Evolutionary conservation across 2,888 invertebrate species (phyloP).

Genomic region (Drosophila siamana): DNA sequence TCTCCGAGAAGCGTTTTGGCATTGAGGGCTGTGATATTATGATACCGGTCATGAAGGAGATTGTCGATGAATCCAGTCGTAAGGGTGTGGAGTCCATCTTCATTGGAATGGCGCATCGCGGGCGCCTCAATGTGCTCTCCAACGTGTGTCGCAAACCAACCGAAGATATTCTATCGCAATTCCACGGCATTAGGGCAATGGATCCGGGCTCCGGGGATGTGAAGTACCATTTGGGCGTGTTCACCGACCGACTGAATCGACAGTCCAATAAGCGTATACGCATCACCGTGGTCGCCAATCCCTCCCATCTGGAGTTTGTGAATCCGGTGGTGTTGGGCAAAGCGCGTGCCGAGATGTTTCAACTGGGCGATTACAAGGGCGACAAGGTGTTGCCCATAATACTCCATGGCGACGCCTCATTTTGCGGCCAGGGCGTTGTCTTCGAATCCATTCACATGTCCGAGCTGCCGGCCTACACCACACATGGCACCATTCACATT

Average conservation of each 20-base stretch:
- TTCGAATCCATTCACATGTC: constrained; percentile 88
- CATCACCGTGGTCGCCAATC: constrained; percentile 95
- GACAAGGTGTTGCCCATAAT: constrained; percentile 88
- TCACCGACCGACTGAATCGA: constrained; percentile 91
- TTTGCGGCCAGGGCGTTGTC: constrained; percentile 88
- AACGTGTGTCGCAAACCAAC: constrained; percentile 96
- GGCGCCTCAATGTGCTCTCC: constrained; percentile 93
- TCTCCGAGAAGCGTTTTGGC: constrained; percentile 99
- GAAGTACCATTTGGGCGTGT: constrained; percentile 95
- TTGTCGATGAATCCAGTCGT: constrained; percentile 96
- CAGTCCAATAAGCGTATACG: constrained; percentile 91
- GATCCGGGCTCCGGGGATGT: constrained; percentile 95
- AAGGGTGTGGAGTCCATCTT: constrained; percentile 97
- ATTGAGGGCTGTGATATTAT: constrained; percentile 99
- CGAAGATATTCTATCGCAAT: constrained; percentile 94
- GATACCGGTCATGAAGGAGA: constrained; percentile 98
- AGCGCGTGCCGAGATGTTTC: constrained; percentile 93
- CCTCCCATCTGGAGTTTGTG: constrained; percentile 95
- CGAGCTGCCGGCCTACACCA: constrained; percentile 87
- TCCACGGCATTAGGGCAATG: constrained; percentile 91
- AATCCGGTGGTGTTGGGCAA: constrained; percentile 94
- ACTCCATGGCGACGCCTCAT: constrained; percentile 89
- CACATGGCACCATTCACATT: constrained; percentile 88
- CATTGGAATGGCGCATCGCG: constrained; percentile 95
- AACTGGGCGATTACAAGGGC: constrained; percentile 90